These are phyloP conservation scores for Nymphalis urticae DNA, from an alignment of 2,888 invertebrate genomes.

Conservation along the genomic window DNA sequence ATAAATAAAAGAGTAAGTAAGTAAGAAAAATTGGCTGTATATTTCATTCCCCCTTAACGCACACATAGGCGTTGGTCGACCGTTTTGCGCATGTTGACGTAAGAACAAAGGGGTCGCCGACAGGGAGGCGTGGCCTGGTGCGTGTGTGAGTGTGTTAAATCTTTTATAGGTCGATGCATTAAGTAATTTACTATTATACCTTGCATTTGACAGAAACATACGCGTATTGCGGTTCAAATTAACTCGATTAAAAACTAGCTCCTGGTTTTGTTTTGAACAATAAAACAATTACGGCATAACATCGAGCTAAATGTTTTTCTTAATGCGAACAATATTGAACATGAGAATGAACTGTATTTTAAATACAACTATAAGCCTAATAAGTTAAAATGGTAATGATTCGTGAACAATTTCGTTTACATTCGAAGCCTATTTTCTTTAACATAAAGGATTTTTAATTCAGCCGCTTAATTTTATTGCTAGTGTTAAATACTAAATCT, in stretches of 20 bases:
- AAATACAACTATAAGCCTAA: too few species aligned
- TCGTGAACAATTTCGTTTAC: too few species aligned
- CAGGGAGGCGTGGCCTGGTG: slow-evolving; percentile 56
- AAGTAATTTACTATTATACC: slow-evolving; percentile 78
- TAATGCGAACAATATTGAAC: too few species aligned
- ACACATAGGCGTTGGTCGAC: slow-evolving; percentile 42
- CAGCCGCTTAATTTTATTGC: too few species aligned
- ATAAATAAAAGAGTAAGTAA: slow-evolving; percentile 63
- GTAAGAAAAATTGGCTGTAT: slow-evolving; percentile 68
- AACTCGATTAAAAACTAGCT: slow-evolving; percentile 1
- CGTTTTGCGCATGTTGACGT: slow-evolving; percentile 60
- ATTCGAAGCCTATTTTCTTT: too few species aligned
- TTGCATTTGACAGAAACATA: slow-evolving; percentile 68
- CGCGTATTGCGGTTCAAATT: slow-evolving; percentile 18
- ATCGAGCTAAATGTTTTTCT: too few species aligned
- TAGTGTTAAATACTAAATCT: too few species aligned
- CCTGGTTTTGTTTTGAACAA: neutral
- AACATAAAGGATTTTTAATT: too few species aligned
- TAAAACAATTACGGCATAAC: neutral
- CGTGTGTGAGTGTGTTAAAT: slow-evolving; percentile 63
- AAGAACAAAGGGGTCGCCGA: slow-evolving; percentile 62
- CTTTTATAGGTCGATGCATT: slow-evolving; percentile 81
- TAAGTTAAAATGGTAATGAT: too few species aligned
- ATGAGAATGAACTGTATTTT: too few species aligned
- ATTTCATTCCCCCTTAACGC: slow-evolving; percentile 62